These are phyloP conservation scores for Epistrophella euchroma DNA, from an alignment of 2,888 invertebrate species.

Conservation along the genomic window DNA sequence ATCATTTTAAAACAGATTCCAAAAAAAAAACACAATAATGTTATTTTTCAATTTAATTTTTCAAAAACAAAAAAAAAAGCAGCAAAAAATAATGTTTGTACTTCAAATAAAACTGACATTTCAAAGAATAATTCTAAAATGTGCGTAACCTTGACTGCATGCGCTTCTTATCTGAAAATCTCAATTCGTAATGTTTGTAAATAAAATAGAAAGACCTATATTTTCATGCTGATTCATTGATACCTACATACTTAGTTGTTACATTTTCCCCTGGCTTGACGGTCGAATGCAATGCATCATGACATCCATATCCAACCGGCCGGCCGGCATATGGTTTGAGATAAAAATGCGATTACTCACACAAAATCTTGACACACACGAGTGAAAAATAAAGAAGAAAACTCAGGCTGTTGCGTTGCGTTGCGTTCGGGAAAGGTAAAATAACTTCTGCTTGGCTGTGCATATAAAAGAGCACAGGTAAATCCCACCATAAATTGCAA, in stretches of 20 bases:
- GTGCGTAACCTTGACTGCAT: conserved; percentile 56
- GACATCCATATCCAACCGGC: neutral
- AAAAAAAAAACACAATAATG: neutral
- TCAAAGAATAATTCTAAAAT: conserved; percentile 24
- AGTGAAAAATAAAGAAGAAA: conserved; percentile 24
- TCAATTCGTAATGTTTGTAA: conserved; percentile 39
- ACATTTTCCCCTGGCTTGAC: conserved; percentile 15
- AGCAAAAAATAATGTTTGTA: conserved; percentile 3
- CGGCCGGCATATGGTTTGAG: conserved; percentile 56
- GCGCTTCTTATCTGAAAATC: conserved; percentile 55
- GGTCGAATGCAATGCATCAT: conserved; percentile 69
- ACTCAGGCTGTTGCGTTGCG: conserved; percentile 9
- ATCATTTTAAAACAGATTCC: neutral
- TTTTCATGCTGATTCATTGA: conserved; percentile 54
- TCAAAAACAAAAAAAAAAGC: neutral
- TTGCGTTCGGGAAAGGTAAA: conserved; percentile 29
- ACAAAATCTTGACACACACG: conserved; percentile 47
- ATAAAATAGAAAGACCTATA: conserved; percentile 35
- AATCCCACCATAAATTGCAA: conserved; percentile 71
- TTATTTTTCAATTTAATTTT: neutral
- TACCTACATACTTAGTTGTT: conserved; percentile 27
- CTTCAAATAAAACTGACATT: conserved; percentile 16
- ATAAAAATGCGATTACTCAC: conserved; percentile 66
- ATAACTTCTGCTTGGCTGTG: conserved; percentile 31
- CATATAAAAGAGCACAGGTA: conserved; percentile 52